Conservation (phyloP, 1,140 invertebrate genomes). For the Eueides isabella region DNA sequence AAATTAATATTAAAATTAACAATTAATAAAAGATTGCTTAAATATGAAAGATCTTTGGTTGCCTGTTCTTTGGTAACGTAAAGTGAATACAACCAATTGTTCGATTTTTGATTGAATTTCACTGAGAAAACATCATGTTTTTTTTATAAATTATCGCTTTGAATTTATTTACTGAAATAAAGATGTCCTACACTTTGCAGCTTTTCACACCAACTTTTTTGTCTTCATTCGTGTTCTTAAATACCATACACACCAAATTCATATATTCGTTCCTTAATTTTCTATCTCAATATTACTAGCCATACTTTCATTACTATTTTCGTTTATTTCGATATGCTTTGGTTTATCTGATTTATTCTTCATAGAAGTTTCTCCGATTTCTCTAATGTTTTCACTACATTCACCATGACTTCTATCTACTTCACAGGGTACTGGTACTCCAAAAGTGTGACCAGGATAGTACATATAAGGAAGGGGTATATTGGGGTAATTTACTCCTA, state of each 20-base stretch:
- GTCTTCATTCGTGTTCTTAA: not conserved
- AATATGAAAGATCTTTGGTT: slow-evolving; percentile 14
- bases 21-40: slow-evolving; percentile 6
- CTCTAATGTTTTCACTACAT: slow-evolving; percentile 48
- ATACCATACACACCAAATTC: too few relatives aligned
- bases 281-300: slow-evolving; percentile 81
- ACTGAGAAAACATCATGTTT: not conserved
- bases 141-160: not conserved
- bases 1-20: slow-evolving; percentile 8
- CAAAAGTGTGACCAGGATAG: slow-evolving; percentile 75
- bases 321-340: slow-evolving; percentile 63
- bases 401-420: slow-evolving; percentile 59
- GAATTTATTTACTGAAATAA: not conserved
- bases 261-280: slow-evolving; percentile 59
- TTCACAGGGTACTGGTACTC: slow-evolving; percentile 64
- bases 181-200: not conserved
- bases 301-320: slow-evolving; percentile 79
- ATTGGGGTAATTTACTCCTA: slow-evolving; percentile 74
- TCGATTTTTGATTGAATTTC: not conserved
- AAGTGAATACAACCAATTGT: not conserved
- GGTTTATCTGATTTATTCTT: slow-evolving; percentile 51
- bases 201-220: not conserved
- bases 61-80: slow-evolving; percentile 7
- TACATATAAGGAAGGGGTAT: slow-evolving; percentile 78
- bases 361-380: slow-evolving; percentile 50